Base-by-base conservation (phyloP, 1,140 invertebrate genomes). In the Atta texana region DNA sequence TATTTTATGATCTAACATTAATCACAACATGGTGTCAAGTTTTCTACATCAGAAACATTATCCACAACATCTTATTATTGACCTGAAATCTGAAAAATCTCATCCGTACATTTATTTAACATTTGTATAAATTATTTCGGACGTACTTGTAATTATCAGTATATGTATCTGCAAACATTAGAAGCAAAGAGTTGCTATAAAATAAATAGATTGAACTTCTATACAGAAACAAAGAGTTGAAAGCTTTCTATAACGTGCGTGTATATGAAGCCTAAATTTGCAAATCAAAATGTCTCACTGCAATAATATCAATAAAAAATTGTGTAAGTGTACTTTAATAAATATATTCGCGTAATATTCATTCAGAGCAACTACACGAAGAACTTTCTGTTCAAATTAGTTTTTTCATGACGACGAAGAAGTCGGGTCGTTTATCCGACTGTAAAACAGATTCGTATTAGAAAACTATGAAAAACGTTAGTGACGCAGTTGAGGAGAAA, bases 361-460 rank as follows among this genome's bases (percentile, higher is more conserved):
- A n/a, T 12, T 21, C 39, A 44, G 34, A 44, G 21, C 7, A 76
- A 10, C 31, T 77, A 39, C 21, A 2, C 34, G 5, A 49, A 39
- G 12, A 28, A 77, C 39, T 77, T 28, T 63, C 31, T 59, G 1
- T 28, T 49, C n/a, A 12, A 69, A 39, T 74, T 10, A 51, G 10
- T 5, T 28, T 31, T 74, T 24, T 53, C 10, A 69, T 0, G 66
- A 69, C 14, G 21, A 69, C 5, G 12, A 57, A 12, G 6, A 39
- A 55, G 31, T 39, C 18, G 24, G 12, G 28, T 72, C 51, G 51
- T 75, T 75, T 75, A 59, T 7, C 2, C 12, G n/a, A 12, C 31
- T 34, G n/a, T 14, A 75, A 75, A 75, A 64, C 24, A 78, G 39
- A 78, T 78, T 31, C 39, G 6, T 64, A 64, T 78, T 78, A 78